Evolutionary conservation across 2,888 invertebrate genomes (phyloP).

Genomic region (Seira musarum): DNA sequence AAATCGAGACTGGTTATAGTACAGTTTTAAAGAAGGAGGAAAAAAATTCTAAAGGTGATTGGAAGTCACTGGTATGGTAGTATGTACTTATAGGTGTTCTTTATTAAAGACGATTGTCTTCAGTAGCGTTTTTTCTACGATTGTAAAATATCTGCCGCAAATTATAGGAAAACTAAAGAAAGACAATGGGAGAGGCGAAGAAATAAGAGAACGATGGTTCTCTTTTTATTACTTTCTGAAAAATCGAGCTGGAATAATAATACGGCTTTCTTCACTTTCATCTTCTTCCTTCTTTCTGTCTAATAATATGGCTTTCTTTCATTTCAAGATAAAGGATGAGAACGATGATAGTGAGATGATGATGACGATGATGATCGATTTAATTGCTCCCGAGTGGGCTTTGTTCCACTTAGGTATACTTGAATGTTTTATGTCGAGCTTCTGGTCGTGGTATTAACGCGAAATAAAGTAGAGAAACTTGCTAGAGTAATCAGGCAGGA

Average conservation of each 20-base stretch:
- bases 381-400: conserved; percentile 56
- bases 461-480: neutral
- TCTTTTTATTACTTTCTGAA: conserved; percentile 53
- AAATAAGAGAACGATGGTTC: conserved; percentile 20
- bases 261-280: conserved; percentile 14
- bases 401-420: neutral
- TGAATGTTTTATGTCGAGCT: neutral
- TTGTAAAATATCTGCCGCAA: neutral
- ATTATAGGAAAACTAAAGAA: conserved; percentile 30
- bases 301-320: conserved; percentile 45
- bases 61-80: too few species aligned
- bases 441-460: conserved; percentile 23
- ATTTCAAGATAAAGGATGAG: conserved; percentile 30
- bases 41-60: too few species aligned
- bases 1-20: too few species aligned
- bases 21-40: too few species aligned
- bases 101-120: neutral
- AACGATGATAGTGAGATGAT: conserved; percentile 45
- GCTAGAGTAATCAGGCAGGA: neutral
- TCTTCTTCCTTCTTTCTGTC: neutral
- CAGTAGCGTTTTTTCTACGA: neutral
- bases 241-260: conserved; percentile 47
- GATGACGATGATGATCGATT: conserved; percentile 53
- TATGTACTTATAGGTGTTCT: neutral
- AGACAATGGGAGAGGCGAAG: conserved; percentile 11